These are phyloP conservation scores for Poeciliopsis turneri DNA, from an alignment of 2,797 vertebrate genomes.

Conservation along the genomic window DNA sequence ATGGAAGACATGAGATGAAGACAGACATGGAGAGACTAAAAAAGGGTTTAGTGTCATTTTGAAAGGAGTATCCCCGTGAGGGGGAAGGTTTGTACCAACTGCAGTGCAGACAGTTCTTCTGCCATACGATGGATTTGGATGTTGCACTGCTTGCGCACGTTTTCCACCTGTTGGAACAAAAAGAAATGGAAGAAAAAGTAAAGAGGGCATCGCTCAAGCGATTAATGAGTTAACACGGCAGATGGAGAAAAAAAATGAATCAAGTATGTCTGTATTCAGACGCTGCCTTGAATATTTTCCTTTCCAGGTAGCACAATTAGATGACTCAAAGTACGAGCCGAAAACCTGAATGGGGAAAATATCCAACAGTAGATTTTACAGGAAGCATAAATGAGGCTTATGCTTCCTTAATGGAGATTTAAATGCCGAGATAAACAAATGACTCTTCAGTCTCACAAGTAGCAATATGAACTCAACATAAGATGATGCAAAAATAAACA, in stretches of 20 bases:
- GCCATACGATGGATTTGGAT: slow-evolving; percentile 86
- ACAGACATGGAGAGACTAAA: slow-evolving; percentile 22
- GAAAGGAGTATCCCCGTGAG: slow-evolving; percentile 13
- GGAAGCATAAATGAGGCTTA: not conserved
- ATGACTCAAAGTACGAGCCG: not conserved
- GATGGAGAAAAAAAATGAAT: not conserved
- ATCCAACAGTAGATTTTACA: not conserved
- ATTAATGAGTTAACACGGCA: not conserved
- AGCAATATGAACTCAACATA: not conserved
- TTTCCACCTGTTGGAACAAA: slow-evolving; percentile 82
- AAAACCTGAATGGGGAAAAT: not conserved
- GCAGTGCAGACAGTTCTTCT: slow-evolving; percentile 89
- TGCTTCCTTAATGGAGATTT: not conserved
- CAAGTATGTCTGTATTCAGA: not conserved
- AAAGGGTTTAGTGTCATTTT: slow-evolving; percentile 30
- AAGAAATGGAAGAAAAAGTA: slow-evolving; percentile 14
- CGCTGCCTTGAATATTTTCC: not conserved
- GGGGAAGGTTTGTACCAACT: slow-evolving; percentile 83
- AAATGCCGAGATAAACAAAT: not conserved
- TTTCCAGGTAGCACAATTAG: not conserved
- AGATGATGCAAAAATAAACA: not conserved
- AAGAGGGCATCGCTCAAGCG: not conserved
- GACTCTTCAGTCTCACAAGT: not conserved
- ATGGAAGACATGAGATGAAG: slow-evolving; percentile 1
- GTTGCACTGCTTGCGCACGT: slow-evolving; percentile 87